Evolutionary conservation across 2,888 invertebrate genomes (phyloP), one percentile per base, ranked within the genome.

Genomic region (Acronicta aceris): DNA sequence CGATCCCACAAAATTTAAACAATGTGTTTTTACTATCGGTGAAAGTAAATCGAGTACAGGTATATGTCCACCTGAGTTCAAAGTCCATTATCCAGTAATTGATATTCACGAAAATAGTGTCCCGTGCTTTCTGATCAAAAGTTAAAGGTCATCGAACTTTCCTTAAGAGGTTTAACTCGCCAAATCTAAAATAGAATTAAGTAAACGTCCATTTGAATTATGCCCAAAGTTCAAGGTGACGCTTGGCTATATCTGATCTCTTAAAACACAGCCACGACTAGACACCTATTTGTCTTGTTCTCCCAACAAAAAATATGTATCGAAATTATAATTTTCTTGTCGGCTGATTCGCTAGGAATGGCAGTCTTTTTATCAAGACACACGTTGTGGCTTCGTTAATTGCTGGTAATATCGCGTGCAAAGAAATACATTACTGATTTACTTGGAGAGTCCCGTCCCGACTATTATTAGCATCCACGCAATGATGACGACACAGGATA

Each of bases 401-500:
- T 81, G 78, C 47, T 76, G 57, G 62, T 78, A 74, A 78, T 74
- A 72, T 69, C 43, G 66, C 63, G 60, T 65, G 67, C 50, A 47
- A 58, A 55, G 61, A 53, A 70, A 74, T 67, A 52, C 61, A 71
- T 67, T 73, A 68, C 76, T 75, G 74, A 80, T 84, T 74, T 80
- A 65, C 64, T 73, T 59, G 63, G 70, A 56, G 59, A 75, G 76
- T 79, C 74, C 70, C 70, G 72, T 84, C 85, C 85, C 77, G 74
- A 72, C 84, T 92, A 92, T 87, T 90, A 90, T 84, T 92, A 91
- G 88, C 82, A 63, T 71, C 78, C 73, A 75, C 81, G 76, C 79
- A 33, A 43, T 62, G 81, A 80, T 91, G 90, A 92, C 90, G 91
- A 86, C 87, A 91, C 91, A 90, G 93, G 93, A 93, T 92, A 92